A percentile compares a stretch with the other conserved stretches of the same genome.
These are phyloP conservation scores for Rhincodon typus DNA, from an alignment of 2,797 vertebrate species.

Conservation along the genomic window DNA sequence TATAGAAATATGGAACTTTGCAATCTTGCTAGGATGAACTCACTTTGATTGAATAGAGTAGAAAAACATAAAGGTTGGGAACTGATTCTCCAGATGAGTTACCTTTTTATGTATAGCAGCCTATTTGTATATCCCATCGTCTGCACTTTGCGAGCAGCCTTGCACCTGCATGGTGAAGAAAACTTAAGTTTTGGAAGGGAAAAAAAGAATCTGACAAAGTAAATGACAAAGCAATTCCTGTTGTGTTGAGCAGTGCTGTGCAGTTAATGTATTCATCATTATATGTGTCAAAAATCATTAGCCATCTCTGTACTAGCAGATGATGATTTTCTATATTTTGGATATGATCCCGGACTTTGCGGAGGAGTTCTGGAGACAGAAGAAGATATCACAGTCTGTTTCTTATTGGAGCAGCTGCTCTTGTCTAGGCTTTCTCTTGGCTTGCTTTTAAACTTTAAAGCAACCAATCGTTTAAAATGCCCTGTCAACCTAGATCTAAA, in stretches of 20 bases:
- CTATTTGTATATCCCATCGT: not conserved
- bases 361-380: not conserved
- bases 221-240: constrained; percentile 1
- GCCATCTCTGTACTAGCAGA: constrained; percentile 4
- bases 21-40: not conserved
- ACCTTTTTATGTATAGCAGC: not conserved
- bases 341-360: constrained; percentile 12
- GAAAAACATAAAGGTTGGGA: not conserved
- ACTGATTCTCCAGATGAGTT: not conserved
- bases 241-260: not conserved
- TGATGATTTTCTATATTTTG: constrained; percentile 24
- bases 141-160: not conserved
- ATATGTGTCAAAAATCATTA: constrained; percentile 30
- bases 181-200: not conserved
- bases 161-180: not conserved
- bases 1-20: not conserved
- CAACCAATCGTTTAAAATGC: not conserved
- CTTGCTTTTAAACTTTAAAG: constrained; percentile 12
- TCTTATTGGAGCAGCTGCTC: constrained; percentile 18
- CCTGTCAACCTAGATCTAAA: not conserved
- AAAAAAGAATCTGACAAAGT: not conserved
- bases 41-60: not conserved
- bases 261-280: constrained; percentile 24
- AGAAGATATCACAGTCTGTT: constrained; percentile 14
- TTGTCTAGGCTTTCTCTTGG: not conserved